Conservation (phyloP, 2,797 vertebrate genomes). For the Agapornis canus region DNA sequence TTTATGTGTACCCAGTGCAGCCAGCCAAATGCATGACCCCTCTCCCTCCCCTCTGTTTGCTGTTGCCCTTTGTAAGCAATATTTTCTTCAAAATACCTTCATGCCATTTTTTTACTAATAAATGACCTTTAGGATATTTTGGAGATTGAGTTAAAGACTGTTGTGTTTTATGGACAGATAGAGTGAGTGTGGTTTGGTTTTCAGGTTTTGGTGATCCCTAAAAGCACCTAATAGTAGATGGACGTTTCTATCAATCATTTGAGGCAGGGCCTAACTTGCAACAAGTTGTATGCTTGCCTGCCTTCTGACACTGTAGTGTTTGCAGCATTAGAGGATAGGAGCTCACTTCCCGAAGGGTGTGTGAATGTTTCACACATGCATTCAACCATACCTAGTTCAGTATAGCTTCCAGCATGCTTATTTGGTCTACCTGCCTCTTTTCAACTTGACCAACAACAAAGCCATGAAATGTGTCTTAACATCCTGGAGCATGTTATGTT, state of each 20-base stretch:
- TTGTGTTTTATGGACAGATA: neutral
- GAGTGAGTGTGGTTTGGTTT: neutral
- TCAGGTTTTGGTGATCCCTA: neutral
- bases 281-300: rapidly evolving
- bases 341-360: neutral
- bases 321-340: neutral
- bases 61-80: neutral
- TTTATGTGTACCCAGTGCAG: neutral
- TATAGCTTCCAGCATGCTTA: neutral
- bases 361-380: neutral
- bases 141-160: neutral
- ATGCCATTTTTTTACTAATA: neutral
- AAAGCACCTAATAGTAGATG: neutral
- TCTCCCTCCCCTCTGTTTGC: neutral
- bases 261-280: neutral
- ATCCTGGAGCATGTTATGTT: neutral
- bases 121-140: neutral
- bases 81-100: neutral
- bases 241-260: neutral
- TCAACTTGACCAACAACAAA: neutral
- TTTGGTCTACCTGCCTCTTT: neutral
- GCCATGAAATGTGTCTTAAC: neutral
- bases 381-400: neutral
- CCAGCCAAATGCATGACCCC: neutral
- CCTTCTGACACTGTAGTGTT: neutral